Evolutionary conservation across 2,113 vertebrate genomes (phyloP), one percentile per base, ranked within the genome.

Genomic region (Prolemur simus): DNA sequence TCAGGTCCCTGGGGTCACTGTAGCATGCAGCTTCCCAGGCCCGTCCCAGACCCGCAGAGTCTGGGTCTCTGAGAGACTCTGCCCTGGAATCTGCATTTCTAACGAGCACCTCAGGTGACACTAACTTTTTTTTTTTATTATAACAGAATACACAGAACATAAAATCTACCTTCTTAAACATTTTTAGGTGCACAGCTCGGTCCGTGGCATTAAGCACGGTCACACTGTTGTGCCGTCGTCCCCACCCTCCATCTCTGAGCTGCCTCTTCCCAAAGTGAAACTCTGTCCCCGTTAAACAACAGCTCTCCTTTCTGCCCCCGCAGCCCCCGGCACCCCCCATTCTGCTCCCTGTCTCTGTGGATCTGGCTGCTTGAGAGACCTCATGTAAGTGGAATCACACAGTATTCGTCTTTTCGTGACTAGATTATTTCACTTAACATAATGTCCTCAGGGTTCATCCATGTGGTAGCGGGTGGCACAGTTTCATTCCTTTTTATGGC

Each of bases 381-480:
- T 9, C 47, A 3, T 8, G 1, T 4, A 15, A 54, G 29, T 47
- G 39, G 64, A n/a, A 6, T 20, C 77, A 15, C 2, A 20, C 49
- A 13, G 17, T 18, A 6, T 56, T 27, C 10, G 29, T 12, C 29
- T 4, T 4, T 2, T 34, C 2, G 12, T n/a, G 18, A 54, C 45
- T 37, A 47, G 11, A 47, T 88, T 20, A 14, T 47, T 76, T n/a
- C 14, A 4, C 32, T 29, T 49, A 13, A 25, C 6, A 1, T 20
- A 14, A 11, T 3, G 45, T 66, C 74, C 47, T 1, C 45, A 18
- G 1, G 27, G 60, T 45, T 42, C 27, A 12, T 8, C n/a, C 3
- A 2, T 23, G 10, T 6, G 18, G n/a, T 34, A 29, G 10, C 54
- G 5, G 18, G 10, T 1, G 0, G 47, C 42, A 21, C 54, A 29